These are phyloP conservation scores for Crematogaster levior DNA, from an alignment of 2,888 invertebrate genomes.

Conservation along the genomic window DNA sequence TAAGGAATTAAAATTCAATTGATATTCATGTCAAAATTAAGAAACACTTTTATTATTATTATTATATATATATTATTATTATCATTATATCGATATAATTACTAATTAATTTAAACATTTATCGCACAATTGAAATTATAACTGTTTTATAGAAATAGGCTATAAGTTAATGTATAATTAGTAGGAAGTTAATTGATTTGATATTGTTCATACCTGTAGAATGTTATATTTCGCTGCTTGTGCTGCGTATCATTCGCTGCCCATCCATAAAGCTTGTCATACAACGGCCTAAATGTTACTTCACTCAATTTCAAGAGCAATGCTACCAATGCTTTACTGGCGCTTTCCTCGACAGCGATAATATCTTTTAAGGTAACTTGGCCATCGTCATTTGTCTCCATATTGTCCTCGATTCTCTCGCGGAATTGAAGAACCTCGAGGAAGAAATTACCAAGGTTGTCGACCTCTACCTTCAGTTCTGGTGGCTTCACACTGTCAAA, in stretches of 20 bases:
- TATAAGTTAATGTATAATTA: neutral
- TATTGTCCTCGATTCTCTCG: conserved; percentile 84
- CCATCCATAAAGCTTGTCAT: conserved; percentile 95
- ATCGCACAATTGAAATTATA: conserved; percentile 52
- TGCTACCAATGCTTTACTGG: conserved; percentile 92
- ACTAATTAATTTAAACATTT: neutral
- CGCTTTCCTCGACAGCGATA: conserved; percentile 90
- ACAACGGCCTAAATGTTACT: conserved; percentile 94
- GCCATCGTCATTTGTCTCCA: conserved; percentile 82
- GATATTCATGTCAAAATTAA: conserved; percentile 66
- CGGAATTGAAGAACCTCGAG: conserved; percentile 90
- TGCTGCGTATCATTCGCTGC: conserved; percentile 89
- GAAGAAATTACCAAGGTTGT: conserved; percentile 92
- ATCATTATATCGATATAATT: neutral
- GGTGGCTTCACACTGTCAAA: conserved; percentile 88
- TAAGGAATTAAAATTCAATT: conserved; percentile 37
- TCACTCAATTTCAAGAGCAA: conserved; percentile 96
- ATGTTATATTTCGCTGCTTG: conserved; percentile 91
- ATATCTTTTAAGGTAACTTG: conserved; percentile 85
- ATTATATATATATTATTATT: neutral
- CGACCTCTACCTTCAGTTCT: conserved; percentile 89
- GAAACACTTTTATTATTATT: neutral
- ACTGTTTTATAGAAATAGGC: neutral
- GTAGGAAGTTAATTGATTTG: neutral
- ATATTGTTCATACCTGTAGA: conserved; percentile 88